Percentiles rank a stretch among this genome's conserved stretches.
Evolutionary conservation across 2,113 vertebrate genomes (phyloP).

Genomic region (Loxodonta africana): DNA sequence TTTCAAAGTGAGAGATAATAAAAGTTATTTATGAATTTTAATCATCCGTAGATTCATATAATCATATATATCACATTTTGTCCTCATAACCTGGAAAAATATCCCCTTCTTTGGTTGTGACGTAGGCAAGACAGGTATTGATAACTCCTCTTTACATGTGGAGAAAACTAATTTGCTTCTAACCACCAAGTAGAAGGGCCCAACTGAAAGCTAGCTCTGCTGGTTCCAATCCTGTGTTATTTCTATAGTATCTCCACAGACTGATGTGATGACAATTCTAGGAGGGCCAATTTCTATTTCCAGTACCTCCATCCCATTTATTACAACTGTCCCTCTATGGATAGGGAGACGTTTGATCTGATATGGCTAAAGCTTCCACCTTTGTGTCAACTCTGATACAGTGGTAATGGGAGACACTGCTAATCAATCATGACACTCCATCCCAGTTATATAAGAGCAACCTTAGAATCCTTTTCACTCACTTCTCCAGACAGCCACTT

Average conservation of each 20-base stretch:
- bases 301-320: neutral
- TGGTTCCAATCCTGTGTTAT: neutral
- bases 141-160: neutral
- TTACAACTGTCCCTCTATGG: neutral
- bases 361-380: neutral
- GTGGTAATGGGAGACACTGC: neutral
- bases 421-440: neutral
- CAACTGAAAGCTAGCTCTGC: neutral
- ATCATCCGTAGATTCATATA: neutral
- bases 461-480: neutral
- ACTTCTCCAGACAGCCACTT: neutral
- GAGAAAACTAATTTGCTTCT: neutral
- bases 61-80: neutral
- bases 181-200: neutral
- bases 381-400: neutral
- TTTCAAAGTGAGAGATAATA: constrained; percentile 41
- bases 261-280: neutral
- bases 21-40: constrained; percentile 5
- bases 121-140: neutral
- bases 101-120: neutral
- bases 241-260: neutral
- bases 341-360: neutral
- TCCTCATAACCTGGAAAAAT: neutral
- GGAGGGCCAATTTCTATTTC: neutral
- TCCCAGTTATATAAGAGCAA: neutral